These are phyloP conservation scores for Andinoacara biseriatus DNA, from an alignment of 2,113 vertebrate genomes.

Conservation along the genomic window DNA sequence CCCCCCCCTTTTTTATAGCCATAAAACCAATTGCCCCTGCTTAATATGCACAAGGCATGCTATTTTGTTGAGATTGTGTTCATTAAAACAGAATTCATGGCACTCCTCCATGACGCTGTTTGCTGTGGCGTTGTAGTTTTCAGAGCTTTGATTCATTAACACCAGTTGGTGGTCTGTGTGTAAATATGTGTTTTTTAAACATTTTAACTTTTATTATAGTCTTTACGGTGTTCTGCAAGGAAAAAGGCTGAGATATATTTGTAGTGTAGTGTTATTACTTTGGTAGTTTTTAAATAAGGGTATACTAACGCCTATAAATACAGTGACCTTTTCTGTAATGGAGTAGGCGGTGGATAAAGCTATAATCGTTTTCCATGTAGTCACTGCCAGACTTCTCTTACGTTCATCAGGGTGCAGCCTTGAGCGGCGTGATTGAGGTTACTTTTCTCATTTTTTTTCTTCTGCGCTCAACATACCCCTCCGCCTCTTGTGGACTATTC, in stretches of 20 bases:
- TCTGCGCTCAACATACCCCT: not conserved
- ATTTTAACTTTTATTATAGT: not conserved
- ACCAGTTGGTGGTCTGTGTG: not conserved
- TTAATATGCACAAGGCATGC: not conserved
- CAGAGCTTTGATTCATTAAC: not conserved
- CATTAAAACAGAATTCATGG: conserved; percentile 2
- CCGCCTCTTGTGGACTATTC: not conserved
- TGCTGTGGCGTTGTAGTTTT: not conserved
- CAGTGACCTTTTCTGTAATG: conserved; percentile 21
- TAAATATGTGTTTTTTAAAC: not conserved
- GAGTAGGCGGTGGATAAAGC: conserved; percentile 17
- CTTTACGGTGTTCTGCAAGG: not conserved
- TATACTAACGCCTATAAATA: not conserved
- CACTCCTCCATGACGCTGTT: not conserved
- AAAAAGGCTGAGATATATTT: not conserved
- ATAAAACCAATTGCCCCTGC: not conserved
- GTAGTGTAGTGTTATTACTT: not conserved
- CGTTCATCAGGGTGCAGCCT: conserved; percentile 7
- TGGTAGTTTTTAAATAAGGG: not conserved
- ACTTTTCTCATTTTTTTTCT: not conserved
- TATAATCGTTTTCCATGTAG: conserved; percentile 6
- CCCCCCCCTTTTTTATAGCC: not conserved
- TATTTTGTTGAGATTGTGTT: conserved; percentile 6
- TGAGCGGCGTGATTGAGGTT: not conserved
- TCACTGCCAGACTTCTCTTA: not conserved